A percentile compares a stretch with the other conserved stretches of the same genome.
Conservation (phyloP, 2,888 invertebrate species). For the Gryllus longicercus region DNA sequence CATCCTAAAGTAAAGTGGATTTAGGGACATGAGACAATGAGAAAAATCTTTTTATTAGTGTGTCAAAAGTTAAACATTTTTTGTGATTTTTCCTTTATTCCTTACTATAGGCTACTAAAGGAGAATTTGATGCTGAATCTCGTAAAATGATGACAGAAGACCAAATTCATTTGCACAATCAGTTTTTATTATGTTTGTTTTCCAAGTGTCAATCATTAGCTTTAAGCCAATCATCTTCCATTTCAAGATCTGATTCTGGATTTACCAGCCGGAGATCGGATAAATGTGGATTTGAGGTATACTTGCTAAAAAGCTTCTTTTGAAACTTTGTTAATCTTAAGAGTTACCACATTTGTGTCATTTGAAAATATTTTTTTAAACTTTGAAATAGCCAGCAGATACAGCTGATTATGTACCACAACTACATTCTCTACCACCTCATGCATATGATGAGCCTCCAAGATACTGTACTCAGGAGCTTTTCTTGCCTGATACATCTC, state of each 20-base stretch:
- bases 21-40: too few relatives aligned
- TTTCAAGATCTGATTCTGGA: too few relatives aligned
- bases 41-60: neutral
- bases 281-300: slow-evolving; percentile 33
- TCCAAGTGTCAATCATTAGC: slow-evolving; percentile 59
- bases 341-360: slow-evolving; percentile 19
- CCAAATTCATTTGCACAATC: slow-evolving; percentile 79
- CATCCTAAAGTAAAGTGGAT: too few relatives aligned
- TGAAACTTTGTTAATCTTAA: neutral
- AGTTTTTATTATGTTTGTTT: slow-evolving; percentile 74
- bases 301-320: too few relatives aligned
- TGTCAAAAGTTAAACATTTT: neutral
- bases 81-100: slow-evolving; percentile 22
- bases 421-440: slow-evolving; percentile 45
- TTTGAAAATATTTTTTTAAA: too few relatives aligned
- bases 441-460: slow-evolving; percentile 49
- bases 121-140: slow-evolving; percentile 78
- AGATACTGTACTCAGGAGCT: slow-evolving; percentile 68
- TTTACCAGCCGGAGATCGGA: slow-evolving; percentile 24
- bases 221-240: neutral
- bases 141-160: slow-evolving; percentile 67
- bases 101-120: slow-evolving; percentile 58
- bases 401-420: slow-evolving; percentile 45
- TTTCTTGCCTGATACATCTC: slow-evolving; percentile 77
- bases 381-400: slow-evolving; percentile 43